These are phyloP conservation scores for Globodera ellingtonae DNA, from an alignment of 1,140 invertebrate genomes.

Conservation along the genomic window DNA sequence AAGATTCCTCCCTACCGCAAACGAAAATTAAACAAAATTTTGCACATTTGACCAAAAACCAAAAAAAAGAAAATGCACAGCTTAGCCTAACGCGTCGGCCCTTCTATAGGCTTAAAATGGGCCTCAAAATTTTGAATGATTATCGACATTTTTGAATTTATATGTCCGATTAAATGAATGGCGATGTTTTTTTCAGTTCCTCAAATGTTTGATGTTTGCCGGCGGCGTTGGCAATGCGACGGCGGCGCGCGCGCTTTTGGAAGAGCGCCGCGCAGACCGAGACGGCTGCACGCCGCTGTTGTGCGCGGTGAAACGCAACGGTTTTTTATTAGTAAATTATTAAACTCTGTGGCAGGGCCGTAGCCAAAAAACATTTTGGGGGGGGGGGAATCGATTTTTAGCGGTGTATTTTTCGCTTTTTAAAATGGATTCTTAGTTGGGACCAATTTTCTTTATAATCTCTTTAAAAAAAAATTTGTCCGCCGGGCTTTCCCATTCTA, in stretches of 20 bases:
- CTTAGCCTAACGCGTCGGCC: background rate
- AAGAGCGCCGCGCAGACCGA: background rate
- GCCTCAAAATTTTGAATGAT: too few relatives aligned
- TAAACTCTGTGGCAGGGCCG: too few relatives aligned
- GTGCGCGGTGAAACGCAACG: conserved; percentile 15
- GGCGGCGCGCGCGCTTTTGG: background rate
- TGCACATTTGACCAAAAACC: too few relatives aligned
- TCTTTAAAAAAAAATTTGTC: too few relatives aligned
- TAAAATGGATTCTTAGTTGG: too few relatives aligned
- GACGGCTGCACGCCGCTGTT: conserved; percentile 26
- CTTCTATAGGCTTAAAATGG: background rate
- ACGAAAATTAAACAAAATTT: too few relatives aligned
- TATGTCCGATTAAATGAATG: background rate
- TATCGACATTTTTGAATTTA: background rate
- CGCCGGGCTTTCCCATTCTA: too few relatives aligned
- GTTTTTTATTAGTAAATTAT: conserved; percentile 3
- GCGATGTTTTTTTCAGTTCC: background rate
- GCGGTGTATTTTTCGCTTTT: too few relatives aligned
- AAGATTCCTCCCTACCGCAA: too few relatives aligned
- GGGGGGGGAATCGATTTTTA: too few relatives aligned
- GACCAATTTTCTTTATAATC: too few relatives aligned
- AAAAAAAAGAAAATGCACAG: background rate
- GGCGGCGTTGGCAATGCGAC: background rate
- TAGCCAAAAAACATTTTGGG: too few relatives aligned
- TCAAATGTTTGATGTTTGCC: background rate